Base-by-base conservation (phyloP, 2,888 invertebrate genomes). In the Pomacea canaliculata region DNA sequence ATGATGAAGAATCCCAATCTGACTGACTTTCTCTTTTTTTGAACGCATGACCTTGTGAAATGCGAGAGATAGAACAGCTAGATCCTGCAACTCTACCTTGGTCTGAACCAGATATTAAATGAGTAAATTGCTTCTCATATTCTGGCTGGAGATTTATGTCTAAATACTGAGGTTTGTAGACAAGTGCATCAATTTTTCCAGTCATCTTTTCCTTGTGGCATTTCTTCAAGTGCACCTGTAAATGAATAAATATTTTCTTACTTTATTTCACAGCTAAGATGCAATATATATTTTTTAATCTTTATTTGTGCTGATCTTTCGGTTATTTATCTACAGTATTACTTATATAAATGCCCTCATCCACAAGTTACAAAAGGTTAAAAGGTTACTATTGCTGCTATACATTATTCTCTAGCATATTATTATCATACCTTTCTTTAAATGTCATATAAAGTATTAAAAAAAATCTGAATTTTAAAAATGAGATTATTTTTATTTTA, bases 401-500 rank as follows among this genome's bases (percentile, higher is more conserved):
- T 37, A 37, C 37, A 37, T 37, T 37, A 37, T 37, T 37, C 37
- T 37, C 3, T 37, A 37, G 3, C 5, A 37, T 0, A 37, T 37
- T 37, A 37, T 37, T 37, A 37, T 37, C 37, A 37, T 37, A 37
- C 5, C 37, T 37, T 37, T 5, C 37, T 37, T 37, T 37, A 37
- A 37, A 37, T 37, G 37, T 37, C 37, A 37, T 37, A 37, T 3
- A 37, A 37, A 37, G 37, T 37, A 37, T 56, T 7, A 56, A 16
- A 56, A 56, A 1, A 16, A 56, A 10, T 13, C 51, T 56, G 16
- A 56, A 56, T 56, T 56, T 56, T 56, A 13, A 7, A 27, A 71
- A 18, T 7, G 27, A 51, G 37, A 56, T 59, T 19, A 63, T 62
- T n/a, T 73, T 69, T 27, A 51, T 23, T 86, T 83, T 46, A 82